phyloP scores from a whole-genome alignment of 2,888 invertebrate species.

The Drosophila anomalipes region DNA sequence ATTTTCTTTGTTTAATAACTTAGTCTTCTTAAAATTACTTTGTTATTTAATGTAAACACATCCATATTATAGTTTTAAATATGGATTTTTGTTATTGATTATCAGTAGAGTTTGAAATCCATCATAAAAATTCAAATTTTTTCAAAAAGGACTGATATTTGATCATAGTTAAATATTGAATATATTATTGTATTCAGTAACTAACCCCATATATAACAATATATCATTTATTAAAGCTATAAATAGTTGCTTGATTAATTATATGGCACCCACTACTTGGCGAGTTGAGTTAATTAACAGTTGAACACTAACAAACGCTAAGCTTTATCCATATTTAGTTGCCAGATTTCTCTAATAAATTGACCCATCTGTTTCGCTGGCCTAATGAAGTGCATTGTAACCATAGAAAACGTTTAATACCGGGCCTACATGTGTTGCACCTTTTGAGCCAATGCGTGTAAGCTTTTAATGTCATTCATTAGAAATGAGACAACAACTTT shows the following conservation, averaged over 20 bases:
- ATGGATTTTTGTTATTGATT: not conserved
- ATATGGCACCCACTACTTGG: slow-evolving; percentile 21
- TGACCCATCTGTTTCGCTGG: slow-evolving; percentile 10
- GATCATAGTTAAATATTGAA: not conserved
- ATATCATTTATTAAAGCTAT: not conserved
- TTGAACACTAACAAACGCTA: slow-evolving; percentile 15
- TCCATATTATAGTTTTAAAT: not conserved
- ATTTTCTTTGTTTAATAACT: not conserved
- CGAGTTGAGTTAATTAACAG: slow-evolving; percentile 28
- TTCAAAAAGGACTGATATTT: not conserved
- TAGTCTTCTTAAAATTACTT: not conserved
- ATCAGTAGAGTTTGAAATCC: not conserved
- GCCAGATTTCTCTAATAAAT: slow-evolving; percentile 18
- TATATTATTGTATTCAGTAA: not conserved
- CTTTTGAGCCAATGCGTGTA: not conserved
- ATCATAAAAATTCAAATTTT: not conserved
- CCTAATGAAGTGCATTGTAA: slow-evolving; percentile 6
- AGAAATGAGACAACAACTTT: slow-evolving; percentile 35
- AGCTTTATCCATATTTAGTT: slow-evolving; percentile 10
- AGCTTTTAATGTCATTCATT: slow-evolving; percentile 17
- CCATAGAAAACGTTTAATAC: slow-evolving; percentile 6
- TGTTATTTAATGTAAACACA: not conserved
- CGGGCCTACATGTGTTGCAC: not conserved
- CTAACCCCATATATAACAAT: not conserved
- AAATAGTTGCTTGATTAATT: slow-evolving; percentile 6